Evolutionary conservation across 2,797 vertebrate genomes (phyloP).

Genomic region (Cossypha polioptera): DNA sequence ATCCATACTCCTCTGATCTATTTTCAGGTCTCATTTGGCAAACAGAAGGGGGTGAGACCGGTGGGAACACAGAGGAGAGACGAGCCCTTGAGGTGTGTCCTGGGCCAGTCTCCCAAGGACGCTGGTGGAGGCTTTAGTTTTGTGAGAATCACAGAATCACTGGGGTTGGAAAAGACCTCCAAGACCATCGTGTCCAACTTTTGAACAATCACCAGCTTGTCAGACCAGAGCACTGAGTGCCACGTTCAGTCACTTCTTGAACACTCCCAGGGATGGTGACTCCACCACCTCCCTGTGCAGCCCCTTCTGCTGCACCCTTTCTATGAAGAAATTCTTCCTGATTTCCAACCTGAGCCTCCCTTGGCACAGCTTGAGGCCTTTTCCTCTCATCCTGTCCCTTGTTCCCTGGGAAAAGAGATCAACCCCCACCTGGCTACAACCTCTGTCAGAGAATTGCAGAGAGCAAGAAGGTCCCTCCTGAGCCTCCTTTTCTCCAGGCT

Average conservation of each 20-base stretch:
- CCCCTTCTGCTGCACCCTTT: not conserved
- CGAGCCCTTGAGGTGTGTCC: not conserved
- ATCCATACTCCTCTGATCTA: not conserved
- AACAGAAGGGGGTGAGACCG: not conserved
- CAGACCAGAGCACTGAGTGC: not conserved
- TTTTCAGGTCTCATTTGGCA: not conserved
- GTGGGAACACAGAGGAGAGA: not conserved
- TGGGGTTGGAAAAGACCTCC: not conserved
- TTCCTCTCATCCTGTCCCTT: not conserved
- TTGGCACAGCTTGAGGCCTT: not conserved
- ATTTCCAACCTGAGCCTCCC: not conserved
- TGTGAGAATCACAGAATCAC: not conserved
- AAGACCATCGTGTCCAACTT: not conserved
- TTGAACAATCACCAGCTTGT: not conserved
- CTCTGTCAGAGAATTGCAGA: not conserved
- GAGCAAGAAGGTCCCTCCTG: not conserved
- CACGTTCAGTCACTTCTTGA: accelerated
- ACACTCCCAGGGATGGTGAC: not conserved
- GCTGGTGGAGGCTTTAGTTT: not conserved
- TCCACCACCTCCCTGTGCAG: not conserved
- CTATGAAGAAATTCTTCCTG: not conserved
- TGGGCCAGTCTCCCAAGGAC: not conserved
- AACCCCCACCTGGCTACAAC: accelerated
- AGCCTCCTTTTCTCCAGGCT: not conserved
- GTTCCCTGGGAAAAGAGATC: not conserved